A percentile compares a stretch with the other conserved stretches of the same genome.
Evolutionary conservation across 2,113 vertebrate species (phyloP).

Genomic region (Cololabis saira): DNA sequence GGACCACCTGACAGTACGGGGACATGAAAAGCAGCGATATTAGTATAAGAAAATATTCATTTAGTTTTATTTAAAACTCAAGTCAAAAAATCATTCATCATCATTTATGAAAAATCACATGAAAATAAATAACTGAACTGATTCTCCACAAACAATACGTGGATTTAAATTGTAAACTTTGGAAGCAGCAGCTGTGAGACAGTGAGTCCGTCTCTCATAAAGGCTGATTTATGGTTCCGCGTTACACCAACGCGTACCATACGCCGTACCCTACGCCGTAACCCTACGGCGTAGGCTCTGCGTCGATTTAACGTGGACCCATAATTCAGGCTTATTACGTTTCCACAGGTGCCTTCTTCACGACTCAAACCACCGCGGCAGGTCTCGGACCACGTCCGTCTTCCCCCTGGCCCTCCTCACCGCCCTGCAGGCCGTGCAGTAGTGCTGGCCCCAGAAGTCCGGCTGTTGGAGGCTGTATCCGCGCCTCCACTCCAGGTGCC

Average conservation of each 20-base stretch:
- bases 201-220: not conserved
- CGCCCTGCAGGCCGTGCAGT: constrained; percentile 85
- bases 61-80: too few relatives aligned
- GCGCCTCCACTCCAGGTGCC: constrained; percentile 89
- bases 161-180: constrained; percentile 5
- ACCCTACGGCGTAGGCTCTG: too few relatives aligned
- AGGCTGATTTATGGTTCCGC: too few relatives aligned
- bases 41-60: too few relatives aligned
- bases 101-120: not conserved
- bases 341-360: constrained; percentile 11
- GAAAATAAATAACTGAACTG: not conserved
- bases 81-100: too few relatives aligned
- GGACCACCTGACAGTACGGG: too few relatives aligned
- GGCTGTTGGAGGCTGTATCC: constrained; percentile 80
- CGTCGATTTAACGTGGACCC: too few relatives aligned
- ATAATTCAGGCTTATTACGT: too few relatives aligned
- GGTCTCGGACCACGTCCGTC: constrained; percentile 74
- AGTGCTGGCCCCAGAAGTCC: constrained; percentile 89
- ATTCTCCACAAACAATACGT: too few relatives aligned
- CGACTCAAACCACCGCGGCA: constrained; percentile 86
- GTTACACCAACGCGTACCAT: too few relatives aligned
- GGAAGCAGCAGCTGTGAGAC: constrained; percentile 3
- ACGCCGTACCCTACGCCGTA: too few relatives aligned
- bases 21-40: too few relatives aligned
- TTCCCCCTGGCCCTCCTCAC: constrained; percentile 68